Conservation (phyloP, 2,113 vertebrate genomes). For the Phrynosoma platyrhinos region DNA sequence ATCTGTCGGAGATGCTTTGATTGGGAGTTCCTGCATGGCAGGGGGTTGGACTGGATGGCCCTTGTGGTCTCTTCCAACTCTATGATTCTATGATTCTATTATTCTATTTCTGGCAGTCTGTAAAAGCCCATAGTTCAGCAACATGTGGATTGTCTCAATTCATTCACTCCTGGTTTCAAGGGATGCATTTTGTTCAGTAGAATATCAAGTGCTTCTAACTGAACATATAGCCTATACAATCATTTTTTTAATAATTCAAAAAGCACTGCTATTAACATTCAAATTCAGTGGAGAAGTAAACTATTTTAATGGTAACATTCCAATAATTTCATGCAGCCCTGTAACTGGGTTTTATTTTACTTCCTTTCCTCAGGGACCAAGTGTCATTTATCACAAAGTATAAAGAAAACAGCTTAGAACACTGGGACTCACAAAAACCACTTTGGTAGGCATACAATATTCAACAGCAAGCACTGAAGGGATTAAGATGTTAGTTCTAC, state of each 20-base stretch:
- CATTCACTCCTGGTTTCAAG: neutral
- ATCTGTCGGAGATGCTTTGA: too few species aligned
- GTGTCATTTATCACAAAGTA: conserved; percentile 42
- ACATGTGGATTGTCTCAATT: neutral
- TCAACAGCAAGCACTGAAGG: conserved; percentile 65
- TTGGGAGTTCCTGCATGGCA: too few species aligned
- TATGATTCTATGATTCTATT: too few species aligned
- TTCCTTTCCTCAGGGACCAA: conserved; percentile 43
- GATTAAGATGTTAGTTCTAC: conserved; percentile 62
- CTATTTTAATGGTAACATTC: neutral
- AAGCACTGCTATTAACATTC: conserved; percentile 24
- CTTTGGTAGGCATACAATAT: conserved; percentile 58
- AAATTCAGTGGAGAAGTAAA: conserved; percentile 44
- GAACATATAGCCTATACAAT: conserved; percentile 31
- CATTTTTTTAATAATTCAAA: neutral
- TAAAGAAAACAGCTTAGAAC: conserved; percentile 41
- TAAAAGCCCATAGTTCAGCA: neutral
- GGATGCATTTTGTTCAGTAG: neutral
- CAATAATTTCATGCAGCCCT: neutral
- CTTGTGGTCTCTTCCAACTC: too few species aligned
- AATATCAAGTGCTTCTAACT: neutral
- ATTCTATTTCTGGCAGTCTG: too few species aligned
- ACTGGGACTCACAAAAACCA: conserved; percentile 58
- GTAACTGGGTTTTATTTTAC: neutral
- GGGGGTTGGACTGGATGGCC: too few species aligned